Evolutionary conservation across 2,888 invertebrate species (phyloP).

Genomic region (Yponomeuta evonymella): DNA sequence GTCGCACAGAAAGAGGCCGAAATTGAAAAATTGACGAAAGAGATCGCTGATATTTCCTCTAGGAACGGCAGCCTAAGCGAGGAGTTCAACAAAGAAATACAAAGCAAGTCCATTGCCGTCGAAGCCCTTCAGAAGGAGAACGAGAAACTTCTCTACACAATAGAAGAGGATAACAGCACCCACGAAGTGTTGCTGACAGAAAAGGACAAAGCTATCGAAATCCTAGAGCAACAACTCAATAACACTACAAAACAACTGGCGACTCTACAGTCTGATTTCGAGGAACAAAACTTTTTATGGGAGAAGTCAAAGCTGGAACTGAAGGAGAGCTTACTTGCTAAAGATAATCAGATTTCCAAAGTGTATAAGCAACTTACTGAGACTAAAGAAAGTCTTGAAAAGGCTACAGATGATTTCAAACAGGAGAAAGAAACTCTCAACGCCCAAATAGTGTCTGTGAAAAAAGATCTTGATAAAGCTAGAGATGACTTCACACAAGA

Average conservation of each 20-base stretch:
- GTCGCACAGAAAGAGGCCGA: not conserved
- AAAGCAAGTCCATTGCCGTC: not conserved
- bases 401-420: not conserved
- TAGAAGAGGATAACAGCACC: constrained; percentile 42
- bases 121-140: constrained; percentile 23
- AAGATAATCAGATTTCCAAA: constrained; percentile 30
- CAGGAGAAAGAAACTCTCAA: not conserved
- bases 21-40: not conserved
- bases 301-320: constrained; percentile 36
- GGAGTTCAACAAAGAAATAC: not conserved
- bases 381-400: constrained; percentile 11
- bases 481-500: not conserved
- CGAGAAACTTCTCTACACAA: constrained; percentile 39
- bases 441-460: not conserved
- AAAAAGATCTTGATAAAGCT: not conserved
- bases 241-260: constrained; percentile 30
- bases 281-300: constrained; percentile 33
- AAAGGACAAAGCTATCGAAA: constrained; percentile 40
- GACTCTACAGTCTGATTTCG: constrained; percentile 33
- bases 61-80: not conserved
- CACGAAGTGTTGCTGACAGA: constrained; percentile 40
- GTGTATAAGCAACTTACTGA: constrained; percentile 19
- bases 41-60: not conserved
- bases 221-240: constrained; percentile 37
- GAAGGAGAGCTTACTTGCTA: constrained; percentile 29